Base-by-base conservation (phyloP, 2,113 vertebrate genomes). In the Dolichallabes microphthalmus region DNA sequence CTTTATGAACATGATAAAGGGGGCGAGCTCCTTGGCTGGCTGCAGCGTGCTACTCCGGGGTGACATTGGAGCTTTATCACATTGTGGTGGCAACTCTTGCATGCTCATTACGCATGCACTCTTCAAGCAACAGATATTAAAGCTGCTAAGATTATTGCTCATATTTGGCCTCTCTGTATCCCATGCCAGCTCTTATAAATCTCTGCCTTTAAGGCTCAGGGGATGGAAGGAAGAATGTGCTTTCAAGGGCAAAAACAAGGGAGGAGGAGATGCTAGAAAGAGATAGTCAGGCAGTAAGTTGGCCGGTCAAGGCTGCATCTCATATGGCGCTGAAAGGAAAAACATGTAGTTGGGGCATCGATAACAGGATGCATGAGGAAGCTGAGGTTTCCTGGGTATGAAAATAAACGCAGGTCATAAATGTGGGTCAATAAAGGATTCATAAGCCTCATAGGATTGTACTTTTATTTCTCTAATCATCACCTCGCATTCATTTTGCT, bases 111-210 rank as follows among this genome's bases (percentile, higher is more conserved):
- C 87, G 68, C 86, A 85, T 91, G 89, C 89, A 87, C 91, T 91
- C 85, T 91, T 92, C 86, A 91, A 89, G 92, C 92, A 89, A 90
- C 86, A 91, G 80, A 90, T 92, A 92, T 93, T 92, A 91, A 89
- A 89, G 91, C 87, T 83, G 89, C 91, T 91, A 86, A 87, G 86
- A 89, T 86, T 89, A 90, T 92, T 90, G 91, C 84, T 88, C 82
- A 85, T 84, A 88, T 85, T 52, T 88, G 80, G 84, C 53, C 91
- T 86, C 4, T 3, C 76, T 57, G 86, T 85, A 80, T 75, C 75
- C 75, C 58, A 53, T 61, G 84, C 80, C 76, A 82, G 80, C 61
- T 69, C 75, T 90, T 85, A 86, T 91, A 80, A 89, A 91, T 91
- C 86, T 91, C 85, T 73, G 82, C 87, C 89, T 83, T 86, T 80